Percentiles rank a stretch among this genome's conserved stretches.
Conservation (phyloP, 2,797 vertebrate genomes). For the Fratercula arctica region DNA sequence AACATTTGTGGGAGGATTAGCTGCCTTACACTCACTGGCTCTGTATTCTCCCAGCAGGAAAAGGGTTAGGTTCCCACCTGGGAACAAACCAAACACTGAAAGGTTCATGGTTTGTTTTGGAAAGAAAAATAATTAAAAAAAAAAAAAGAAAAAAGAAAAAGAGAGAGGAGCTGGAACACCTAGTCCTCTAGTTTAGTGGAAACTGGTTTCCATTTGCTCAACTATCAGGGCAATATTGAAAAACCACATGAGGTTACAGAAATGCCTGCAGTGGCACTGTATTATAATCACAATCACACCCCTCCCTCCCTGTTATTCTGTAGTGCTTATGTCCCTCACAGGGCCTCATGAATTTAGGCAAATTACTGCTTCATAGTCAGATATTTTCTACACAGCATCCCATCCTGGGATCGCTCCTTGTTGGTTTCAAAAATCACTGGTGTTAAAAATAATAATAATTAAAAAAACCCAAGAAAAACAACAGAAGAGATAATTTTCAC, state of each 20-base stretch:
- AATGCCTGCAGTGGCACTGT: not conserved
- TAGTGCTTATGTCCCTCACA: not conserved
- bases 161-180: not conserved
- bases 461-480: not conserved
- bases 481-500: not conserved
- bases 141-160: no score
- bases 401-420: not conserved
- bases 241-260: not conserved
- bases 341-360: not conserved
- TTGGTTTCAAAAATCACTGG: not conserved
- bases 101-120: not conserved
- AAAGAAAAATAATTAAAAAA: not conserved
- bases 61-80: not conserved
- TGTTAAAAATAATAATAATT: not conserved
- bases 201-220: not conserved
- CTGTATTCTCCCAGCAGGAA: not conserved
- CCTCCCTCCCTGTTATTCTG: not conserved
- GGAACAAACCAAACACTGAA: not conserved
- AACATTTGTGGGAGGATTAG: constrained; percentile 24
- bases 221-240: not conserved
- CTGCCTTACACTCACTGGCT: not conserved
- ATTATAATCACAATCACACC: not conserved
- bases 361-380: not conserved
- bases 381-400: not conserved
- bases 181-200: not conserved